Base-by-base conservation (phyloP, 2,797 vertebrate genomes). In the Sarcoramphus papa region DNA sequence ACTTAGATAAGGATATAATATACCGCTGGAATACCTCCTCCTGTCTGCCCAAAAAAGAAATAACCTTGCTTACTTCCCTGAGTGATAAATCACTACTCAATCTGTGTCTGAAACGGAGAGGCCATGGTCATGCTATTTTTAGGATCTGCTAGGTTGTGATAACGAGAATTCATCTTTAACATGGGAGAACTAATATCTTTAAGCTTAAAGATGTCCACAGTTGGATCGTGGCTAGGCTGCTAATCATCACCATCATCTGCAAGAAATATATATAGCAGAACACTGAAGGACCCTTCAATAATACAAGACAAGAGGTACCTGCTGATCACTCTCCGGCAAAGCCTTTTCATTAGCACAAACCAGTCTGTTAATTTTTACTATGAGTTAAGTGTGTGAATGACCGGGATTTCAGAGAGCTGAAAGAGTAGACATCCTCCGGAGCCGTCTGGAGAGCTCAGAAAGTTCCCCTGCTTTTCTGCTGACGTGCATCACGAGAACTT, bases 141-240 rank as follows among this genome's bases (percentile, higher is more conserved):
- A 89, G 95, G 96, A 91, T 95, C 97, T 98, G 93, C 80, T 64
- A 84, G 91, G 95, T 76, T 93, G 77, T 94, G 96, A 98, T 98
- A 98, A 98, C 95, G 97, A 84, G 92, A 97, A 98, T 98, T 96
- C 20, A 51, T 92, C 70, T 88, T 83, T 80, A 81, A 69, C 77
- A 45, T 48, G 31, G 81, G 25, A 31, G 62, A 64, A 78, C 54
- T 7, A 73, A 12, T 57, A 74, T 22, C n/a, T 43, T 35, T 14
- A 43, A 45, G 81, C 57, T 64, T 73, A 63, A 88, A 17, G 53
- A 64, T 25, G n/a, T 20, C 64, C 51, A 53, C 24, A 47, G 31
- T 6, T 28, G 28, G 68, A 45, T 10, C 41, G 62, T 14, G 33
- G 67, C 45, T 24, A 20, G 45, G 69, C 57, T 68, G 54, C 47